Evolutionary conservation across 2,797 vertebrate genomes (phyloP).

Genomic region (Clarias pachynema): DNA sequence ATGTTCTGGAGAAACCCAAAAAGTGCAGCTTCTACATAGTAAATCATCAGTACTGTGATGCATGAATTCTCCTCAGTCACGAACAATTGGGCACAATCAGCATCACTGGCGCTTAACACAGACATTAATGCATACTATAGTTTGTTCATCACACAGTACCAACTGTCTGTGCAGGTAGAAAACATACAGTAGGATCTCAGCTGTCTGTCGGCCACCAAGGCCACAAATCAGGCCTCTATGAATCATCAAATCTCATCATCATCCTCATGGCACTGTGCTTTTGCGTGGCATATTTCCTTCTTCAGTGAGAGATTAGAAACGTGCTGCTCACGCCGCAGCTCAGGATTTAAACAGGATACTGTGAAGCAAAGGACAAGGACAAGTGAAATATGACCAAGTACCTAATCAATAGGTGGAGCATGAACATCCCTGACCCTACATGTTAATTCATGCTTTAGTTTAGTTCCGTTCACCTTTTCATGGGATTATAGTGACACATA

Average conservation of each 20-base stretch:
- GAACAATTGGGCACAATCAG: slow-evolving; percentile 21
- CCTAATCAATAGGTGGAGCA: slow-evolving; percentile 48
- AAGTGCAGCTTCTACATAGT: background rate
- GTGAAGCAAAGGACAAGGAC: slow-evolving; percentile 22
- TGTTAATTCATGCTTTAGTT: slow-evolving; percentile 23
- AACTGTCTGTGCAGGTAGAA: background rate
- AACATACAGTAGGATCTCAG: background rate
- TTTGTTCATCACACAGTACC: background rate
- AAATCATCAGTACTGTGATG: slow-evolving; percentile 40
- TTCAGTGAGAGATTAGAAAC: slow-evolving; percentile 14
- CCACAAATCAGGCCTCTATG: slow-evolving; percentile 2
- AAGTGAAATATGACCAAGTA: background rate
- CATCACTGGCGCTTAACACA: background rate
- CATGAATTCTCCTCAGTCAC: slow-evolving; percentile 25
- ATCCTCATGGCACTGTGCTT: background rate
- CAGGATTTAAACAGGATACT: slow-evolving; percentile 25
- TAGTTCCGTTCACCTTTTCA: background rate
- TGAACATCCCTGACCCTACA: slow-evolving; percentile 34
- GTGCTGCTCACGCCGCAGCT: background rate
- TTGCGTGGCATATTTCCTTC: background rate
- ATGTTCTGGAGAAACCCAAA: no score
- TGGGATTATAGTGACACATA: slow-evolving; percentile 48
- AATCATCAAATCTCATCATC: background rate
- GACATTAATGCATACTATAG: background rate
- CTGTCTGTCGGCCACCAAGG: background rate